phyloP scores from a whole-genome alignment of 2,888 invertebrate species.

The Agriopis leucophaearia region DNA sequence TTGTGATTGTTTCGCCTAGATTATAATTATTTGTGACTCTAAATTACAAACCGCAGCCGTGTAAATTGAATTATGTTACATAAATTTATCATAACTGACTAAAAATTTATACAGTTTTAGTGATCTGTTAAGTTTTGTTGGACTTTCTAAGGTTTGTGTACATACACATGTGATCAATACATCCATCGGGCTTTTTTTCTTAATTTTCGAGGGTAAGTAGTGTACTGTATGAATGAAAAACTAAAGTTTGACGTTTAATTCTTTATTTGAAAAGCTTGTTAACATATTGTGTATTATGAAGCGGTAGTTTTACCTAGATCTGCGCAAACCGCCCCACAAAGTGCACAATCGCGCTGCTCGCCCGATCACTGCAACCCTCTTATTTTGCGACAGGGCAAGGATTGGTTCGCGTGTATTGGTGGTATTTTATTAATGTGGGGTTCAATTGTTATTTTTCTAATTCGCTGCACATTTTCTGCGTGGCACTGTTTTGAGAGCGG shows the following conservation, averaged over 20 bases:
- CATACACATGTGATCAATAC: slow-evolving; percentile 81
- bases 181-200: slow-evolving; percentile 58
- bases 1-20: slow-evolving; percentile 49
- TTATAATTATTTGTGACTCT: slow-evolving; percentile 33
- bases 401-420: slow-evolving; percentile 40
- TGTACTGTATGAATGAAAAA: slow-evolving; percentile 71
- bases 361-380: slow-evolving; percentile 40
- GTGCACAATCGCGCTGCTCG: slow-evolving; percentile 14
- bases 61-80: slow-evolving; percentile 21
- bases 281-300: slow-evolving; percentile 33
- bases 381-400: slow-evolving; percentile 41
- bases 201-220: slow-evolving; percentile 74
- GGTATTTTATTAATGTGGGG: slow-evolving; percentile 73
- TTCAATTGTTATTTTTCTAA: slow-evolving; percentile 57
- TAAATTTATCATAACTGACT: slow-evolving; percentile 1
- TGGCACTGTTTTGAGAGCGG: slow-evolving; percentile 10
- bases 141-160: slow-evolving; percentile 63
- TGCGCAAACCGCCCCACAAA: slow-evolving; percentile 62
- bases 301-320: slow-evolving; percentile 60
- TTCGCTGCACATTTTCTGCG: slow-evolving; percentile 15
- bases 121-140: slow-evolving; percentile 29
- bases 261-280: slow-evolving; percentile 46
- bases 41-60: slow-evolving; percentile 22
- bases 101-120: slow-evolving; percentile 21
- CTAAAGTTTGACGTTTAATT: slow-evolving; percentile 8